Evolutionary conservation across 2,113 vertebrate species (phyloP).

Genomic region (Vulpes ferrilata): DNA sequence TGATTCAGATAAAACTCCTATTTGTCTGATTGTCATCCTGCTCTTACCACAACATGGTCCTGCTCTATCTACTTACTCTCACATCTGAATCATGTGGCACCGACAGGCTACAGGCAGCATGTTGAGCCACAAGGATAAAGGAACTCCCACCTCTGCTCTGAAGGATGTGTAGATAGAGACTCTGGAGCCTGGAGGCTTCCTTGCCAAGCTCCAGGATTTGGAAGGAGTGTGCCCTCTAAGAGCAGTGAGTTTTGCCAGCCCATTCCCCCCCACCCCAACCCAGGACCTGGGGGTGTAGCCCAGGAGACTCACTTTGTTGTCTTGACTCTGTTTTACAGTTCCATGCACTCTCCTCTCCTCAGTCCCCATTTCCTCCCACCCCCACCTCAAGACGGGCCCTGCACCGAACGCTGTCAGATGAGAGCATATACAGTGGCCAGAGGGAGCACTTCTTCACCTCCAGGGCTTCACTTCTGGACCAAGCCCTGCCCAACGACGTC

Average conservation of each 20-base stretch:
- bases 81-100: background rate
- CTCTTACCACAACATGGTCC: no score
- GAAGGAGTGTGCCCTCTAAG: background rate
- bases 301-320: constrained; percentile 60
- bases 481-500: constrained; percentile 93
- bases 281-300: background rate
- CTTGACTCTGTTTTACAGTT: constrained; percentile 77
- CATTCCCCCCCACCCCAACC: accelerated
- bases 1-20: background rate
- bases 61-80: background rate
- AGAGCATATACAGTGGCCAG: constrained; percentile 97
- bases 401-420: constrained; percentile 96
- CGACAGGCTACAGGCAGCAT: accelerated
- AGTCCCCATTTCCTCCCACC: constrained; percentile 93
- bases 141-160: background rate
- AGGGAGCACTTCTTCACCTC: constrained; percentile 92
- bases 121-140: background rate
- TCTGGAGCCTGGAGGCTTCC: no score
- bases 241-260: background rate
- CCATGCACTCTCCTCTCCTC: constrained; percentile 85
- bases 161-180: no score
- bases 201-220: background rate
- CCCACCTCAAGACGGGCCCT: constrained; percentile 92
- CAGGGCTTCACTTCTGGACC: constrained; percentile 89
- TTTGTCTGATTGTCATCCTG: background rate